A percentile compares a stretch with the other conserved stretches of the same genome.
These are phyloP conservation scores for Pimephales promelas DNA, from an alignment of 2,113 vertebrate genomes.

Conservation along the genomic window DNA sequence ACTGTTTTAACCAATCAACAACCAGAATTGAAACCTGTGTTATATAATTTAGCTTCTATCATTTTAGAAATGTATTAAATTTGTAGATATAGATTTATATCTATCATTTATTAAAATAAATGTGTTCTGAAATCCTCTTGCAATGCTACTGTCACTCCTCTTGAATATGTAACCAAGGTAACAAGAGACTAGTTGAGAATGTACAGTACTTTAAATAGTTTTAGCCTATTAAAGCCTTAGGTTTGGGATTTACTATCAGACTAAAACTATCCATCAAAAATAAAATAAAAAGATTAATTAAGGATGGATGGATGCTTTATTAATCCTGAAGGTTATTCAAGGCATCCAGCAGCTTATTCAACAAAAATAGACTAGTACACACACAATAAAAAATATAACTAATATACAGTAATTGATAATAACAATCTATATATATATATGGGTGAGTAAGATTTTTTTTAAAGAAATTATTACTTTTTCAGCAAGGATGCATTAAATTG, in stretches of 20 bases:
- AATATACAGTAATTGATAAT: too few species aligned
- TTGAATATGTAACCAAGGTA: slow-evolving; percentile 40
- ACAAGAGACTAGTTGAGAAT: slow-evolving; percentile 31
- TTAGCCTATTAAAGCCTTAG: neutral
- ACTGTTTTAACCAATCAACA: neutral
- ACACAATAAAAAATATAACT: too few species aligned
- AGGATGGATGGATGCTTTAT: too few species aligned
- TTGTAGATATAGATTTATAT: neutral
- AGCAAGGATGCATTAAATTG: too few species aligned
- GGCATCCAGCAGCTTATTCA: too few species aligned
- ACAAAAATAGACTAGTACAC: too few species aligned
- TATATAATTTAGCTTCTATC: too few species aligned
- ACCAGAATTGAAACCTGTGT: neutral
- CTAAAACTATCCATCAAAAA: neutral
- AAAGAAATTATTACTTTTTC: too few species aligned
- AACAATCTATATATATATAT: too few species aligned
- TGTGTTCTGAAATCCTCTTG: slow-evolving; percentile 3
- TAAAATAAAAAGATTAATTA: neutral
- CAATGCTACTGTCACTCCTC: neutral
- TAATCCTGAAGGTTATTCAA: too few species aligned
- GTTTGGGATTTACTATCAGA: neutral
- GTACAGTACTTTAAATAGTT: slow-evolving; percentile 34
- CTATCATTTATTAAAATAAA: neutral
- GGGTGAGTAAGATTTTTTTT: too few species aligned
- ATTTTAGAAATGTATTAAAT: neutral